Evolutionary conservation across 2,888 invertebrate genomes (phyloP).

Genomic region (Himalopsyche tibetana): DNA sequence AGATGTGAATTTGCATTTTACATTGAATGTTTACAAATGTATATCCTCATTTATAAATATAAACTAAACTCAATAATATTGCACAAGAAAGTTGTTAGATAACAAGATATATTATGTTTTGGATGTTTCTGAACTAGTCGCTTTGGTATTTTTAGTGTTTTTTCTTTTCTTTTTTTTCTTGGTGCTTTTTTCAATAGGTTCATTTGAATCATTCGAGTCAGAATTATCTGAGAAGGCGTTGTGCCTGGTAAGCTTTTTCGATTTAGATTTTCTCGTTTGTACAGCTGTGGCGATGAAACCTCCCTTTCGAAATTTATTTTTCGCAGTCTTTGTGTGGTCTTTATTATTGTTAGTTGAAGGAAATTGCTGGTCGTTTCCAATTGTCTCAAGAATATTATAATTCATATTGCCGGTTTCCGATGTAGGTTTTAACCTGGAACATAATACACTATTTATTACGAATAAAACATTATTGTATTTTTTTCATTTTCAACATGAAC

Average conservation of each 20-base stretch:
- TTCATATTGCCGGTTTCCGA: slow-evolving; percentile 67
- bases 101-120: neutral
- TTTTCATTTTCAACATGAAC: neutral
- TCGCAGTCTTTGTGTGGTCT: slow-evolving; percentile 66
- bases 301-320: slow-evolving; percentile 78
- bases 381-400: slow-evolving; percentile 59
- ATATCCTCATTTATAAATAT: too few relatives aligned
- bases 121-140: neutral
- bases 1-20: too few relatives aligned
- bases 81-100: neutral
- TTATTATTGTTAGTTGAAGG: slow-evolving; percentile 43
- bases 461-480: slow-evolving; percentile 24
- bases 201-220: slow-evolving; percentile 74
- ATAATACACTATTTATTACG: neutral
- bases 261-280: slow-evolving; percentile 72
- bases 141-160: slow-evolving; percentile 65
- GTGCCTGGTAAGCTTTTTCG: slow-evolving; percentile 68
- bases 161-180: slow-evolving; percentile 74
- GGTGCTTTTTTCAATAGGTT: slow-evolving; percentile 71
- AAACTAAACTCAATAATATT: neutral
- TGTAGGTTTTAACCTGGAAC: slow-evolving; percentile 73
- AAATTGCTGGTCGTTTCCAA: slow-evolving; percentile 63
- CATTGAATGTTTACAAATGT: too few relatives aligned
- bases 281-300: slow-evolving; percentile 79
- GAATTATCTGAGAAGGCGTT: slow-evolving; percentile 70